Evolutionary conservation across 2,888 invertebrate genomes (phyloP).

Genomic region (Nemotelus nigrinus): DNA sequence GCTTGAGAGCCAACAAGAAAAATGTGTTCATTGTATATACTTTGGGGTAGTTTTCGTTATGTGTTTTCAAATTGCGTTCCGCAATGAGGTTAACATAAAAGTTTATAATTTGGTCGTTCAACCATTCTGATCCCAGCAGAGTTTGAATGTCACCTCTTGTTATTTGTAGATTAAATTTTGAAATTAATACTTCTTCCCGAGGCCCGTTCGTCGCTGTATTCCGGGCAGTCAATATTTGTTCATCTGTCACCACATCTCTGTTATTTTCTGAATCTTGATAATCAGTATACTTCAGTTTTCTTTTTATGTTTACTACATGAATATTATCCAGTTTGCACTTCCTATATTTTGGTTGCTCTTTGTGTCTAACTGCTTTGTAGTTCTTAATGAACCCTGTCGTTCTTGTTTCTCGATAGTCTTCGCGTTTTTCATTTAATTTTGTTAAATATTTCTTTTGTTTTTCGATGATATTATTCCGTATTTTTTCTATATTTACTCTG

Average conservation of each 20-base stretch:
- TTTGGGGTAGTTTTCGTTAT: neutral
- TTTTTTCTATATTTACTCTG: neutral
- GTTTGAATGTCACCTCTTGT: neutral
- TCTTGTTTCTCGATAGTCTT: slow-evolving; percentile 12
- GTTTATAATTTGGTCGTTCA: neutral
- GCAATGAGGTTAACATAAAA: neutral
- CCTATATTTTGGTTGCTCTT: slow-evolving; percentile 26
- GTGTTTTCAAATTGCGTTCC: neutral
- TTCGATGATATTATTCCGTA: neutral
- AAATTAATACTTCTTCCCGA: neutral
- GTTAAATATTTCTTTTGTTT: neutral
- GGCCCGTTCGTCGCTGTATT: no score
- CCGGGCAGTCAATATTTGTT: no score
- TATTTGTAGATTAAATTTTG: neutral
- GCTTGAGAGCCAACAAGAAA: neutral
- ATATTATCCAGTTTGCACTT: slow-evolving; percentile 15
- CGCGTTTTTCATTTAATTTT: slow-evolving; percentile 4
- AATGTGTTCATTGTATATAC: slow-evolving; percentile 23
- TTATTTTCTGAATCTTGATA: neutral
- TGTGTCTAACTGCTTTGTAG: slow-evolving; percentile 21
- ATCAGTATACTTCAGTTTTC: neutral
- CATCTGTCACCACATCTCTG: neutral
- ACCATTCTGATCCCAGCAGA: neutral
- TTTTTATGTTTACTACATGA: neutral
- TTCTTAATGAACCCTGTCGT: slow-evolving; percentile 22